Evolutionary conservation across 2,113 vertebrate genomes (phyloP).

Genomic region (Chascanopsetta lugubris): DNA sequence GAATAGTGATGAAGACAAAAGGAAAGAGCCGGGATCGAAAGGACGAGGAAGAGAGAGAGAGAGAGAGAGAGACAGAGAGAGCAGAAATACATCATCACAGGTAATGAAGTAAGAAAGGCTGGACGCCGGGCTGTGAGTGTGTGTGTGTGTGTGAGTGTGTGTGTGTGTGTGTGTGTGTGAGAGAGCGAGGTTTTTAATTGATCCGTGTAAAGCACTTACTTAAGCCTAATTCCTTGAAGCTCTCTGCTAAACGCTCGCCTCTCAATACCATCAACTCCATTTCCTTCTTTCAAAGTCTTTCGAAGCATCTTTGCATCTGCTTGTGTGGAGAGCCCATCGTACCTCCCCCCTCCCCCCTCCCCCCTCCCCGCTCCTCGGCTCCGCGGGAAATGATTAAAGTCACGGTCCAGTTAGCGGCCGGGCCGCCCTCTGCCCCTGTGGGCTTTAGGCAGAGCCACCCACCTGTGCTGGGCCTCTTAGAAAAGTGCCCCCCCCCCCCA

Average conservation of each 20-base stretch:
- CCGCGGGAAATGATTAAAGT: conserved; percentile 77
- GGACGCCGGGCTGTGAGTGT: background rate
- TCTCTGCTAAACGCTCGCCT: conserved; percentile 40
- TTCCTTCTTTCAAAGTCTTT: conserved; percentile 45
- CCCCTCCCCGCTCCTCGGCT: too few species aligned
- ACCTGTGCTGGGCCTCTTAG: conserved; percentile 40
- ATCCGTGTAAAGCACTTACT: conserved; percentile 43
- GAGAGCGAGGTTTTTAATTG: conserved; percentile 50
- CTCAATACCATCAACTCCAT: conserved; percentile 27
- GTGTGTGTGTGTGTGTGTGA: too few species aligned
- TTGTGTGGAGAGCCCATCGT: conserved; percentile 36
- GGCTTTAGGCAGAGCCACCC: conserved; percentile 52
- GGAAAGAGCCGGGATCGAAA: conserved; percentile 16
- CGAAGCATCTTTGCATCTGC: conserved; percentile 42
- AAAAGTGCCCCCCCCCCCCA: conserved; percentile 21
- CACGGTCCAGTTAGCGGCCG: conserved; percentile 69
- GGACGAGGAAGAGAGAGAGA: background rate
- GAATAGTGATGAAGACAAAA: conserved; percentile 23
- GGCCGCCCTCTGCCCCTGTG: conserved; percentile 49
- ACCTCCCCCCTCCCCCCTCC: too few species aligned
- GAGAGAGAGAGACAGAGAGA: conserved; percentile 5
- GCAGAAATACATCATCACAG: conserved; percentile 36
- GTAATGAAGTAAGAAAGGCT: conserved; percentile 31
- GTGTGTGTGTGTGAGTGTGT: too few species aligned
- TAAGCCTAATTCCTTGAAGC: conserved; percentile 32